phyloP scores from a whole-genome alignment of 2,888 invertebrate species.

The Papilio gigon region DNA sequence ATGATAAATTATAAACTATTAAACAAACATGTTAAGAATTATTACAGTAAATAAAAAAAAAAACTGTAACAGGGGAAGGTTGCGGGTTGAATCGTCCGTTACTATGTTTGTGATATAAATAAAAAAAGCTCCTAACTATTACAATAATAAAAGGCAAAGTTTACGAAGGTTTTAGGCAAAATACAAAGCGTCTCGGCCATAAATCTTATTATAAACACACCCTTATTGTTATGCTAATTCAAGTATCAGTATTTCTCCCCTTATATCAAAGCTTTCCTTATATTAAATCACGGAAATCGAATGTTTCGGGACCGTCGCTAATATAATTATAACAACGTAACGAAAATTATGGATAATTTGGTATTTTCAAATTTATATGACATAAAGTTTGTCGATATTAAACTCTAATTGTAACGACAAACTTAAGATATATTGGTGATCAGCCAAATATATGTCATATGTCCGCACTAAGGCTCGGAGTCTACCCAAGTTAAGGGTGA shows the following conservation, averaged over 20 bases:
- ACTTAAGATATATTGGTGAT: too few relatives aligned
- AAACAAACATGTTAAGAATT: not conserved
- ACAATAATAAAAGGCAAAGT: conserved; percentile 33
- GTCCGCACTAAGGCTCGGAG: too few relatives aligned
- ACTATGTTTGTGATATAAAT: not conserved
- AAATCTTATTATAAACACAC: conserved; percentile 24
- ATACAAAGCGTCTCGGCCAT: conserved; percentile 1
- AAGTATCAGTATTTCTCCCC: not conserved
- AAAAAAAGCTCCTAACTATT: conserved; percentile 19
- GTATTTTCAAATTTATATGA: too few relatives aligned
- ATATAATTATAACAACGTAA: not conserved
- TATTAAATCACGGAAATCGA: not conserved
- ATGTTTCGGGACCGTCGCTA: not conserved
- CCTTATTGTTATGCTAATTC: conserved; percentile 25
- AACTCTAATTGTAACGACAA: too few relatives aligned
- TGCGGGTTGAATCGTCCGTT: not conserved
- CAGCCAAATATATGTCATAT: too few relatives aligned
- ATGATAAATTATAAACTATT: not conserved
- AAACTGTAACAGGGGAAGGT: not conserved
- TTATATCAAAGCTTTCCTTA: conserved; percentile 9
- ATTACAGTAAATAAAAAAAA: not conserved
- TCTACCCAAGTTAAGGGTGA: too few relatives aligned
- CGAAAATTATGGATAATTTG: not conserved
- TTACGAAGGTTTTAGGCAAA: conserved; percentile 31
- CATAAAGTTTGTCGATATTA: too few relatives aligned